Evolutionary conservation across 2,113 vertebrate species (phyloP), one percentile per base, ranked within the genome.

Genomic region (Vicugna pacos): DNA sequence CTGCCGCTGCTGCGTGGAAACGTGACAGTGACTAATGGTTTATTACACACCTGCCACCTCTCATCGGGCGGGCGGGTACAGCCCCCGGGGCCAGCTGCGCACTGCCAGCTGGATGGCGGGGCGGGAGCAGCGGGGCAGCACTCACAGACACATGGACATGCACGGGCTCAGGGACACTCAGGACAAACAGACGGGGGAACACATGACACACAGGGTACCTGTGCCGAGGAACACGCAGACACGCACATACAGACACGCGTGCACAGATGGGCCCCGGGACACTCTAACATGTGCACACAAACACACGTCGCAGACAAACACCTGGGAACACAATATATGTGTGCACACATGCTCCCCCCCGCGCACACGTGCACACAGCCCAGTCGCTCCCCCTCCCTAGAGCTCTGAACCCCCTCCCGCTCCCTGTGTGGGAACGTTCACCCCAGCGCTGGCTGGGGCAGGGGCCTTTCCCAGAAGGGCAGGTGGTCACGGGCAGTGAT

Each of bases 11-110:
- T 38, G 91, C 90, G 81, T 6, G 8, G 98, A 98, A 98, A 98
- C 92, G 84, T 98, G 98, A 98, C 98, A 97, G 98, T 98, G 98
- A 98, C 97, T 98, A 97, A 98, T 98, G 98, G 98, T 89, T 98
- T 96, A 97, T 98, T 97, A 98, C 96, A 98, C 97, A 98, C 98
- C 98, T 98, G 98, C 98, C 97, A 97, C 98, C 98, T 98, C 97
- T 94, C 98, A 96, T 97, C 12, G 20, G 97, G 94, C 10, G 1
- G 64, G 92, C 4, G 20, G 2, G 88, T 95, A 9, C 89, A 82
- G 98, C 97, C 97, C 5, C 93, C 28, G 13, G 97, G 97, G 88
- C 97, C 98, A 93, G 97, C 92, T 92, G 91, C 30, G 81, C 65
- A 2, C 46, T 19, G 72, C 93, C 85, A 75, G 89, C 80, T 79